phyloP scores from a whole-genome alignment of 2,888 invertebrate genomes.

The Coleophora deauratella region DNA sequence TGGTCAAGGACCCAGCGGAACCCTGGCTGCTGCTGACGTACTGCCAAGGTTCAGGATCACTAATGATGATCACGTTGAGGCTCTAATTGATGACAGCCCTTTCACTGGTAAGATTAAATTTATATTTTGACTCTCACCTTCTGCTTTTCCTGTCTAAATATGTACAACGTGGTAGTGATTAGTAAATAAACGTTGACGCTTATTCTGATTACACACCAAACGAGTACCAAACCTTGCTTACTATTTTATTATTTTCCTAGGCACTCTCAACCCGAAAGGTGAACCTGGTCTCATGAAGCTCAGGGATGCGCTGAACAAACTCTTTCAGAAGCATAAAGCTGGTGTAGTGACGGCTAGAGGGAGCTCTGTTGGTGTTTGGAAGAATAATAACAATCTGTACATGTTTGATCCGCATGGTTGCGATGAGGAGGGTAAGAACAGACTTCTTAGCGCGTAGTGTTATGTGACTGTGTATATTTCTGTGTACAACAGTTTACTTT shows the following conservation, averaged over 20 bases:
- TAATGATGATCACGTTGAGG: constrained; percentile 57
- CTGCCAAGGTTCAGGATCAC: constrained; percentile 47
- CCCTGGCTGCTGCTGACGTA: constrained; percentile 52
- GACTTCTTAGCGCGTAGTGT: not conserved
- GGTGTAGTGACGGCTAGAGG: constrained; percentile 75
- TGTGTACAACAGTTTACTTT: too few species aligned
- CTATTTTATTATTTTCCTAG: constrained; percentile 23
- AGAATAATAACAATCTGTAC: constrained; percentile 55
- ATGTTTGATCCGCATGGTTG: constrained; percentile 76
- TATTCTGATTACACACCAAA: too few species aligned
- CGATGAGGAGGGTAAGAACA: constrained; percentile 63
- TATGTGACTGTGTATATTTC: not conserved
- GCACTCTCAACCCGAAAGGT: constrained; percentile 34
- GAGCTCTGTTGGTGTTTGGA: constrained; percentile 73
- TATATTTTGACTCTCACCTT: too few species aligned
- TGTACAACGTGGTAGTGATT: too few species aligned
- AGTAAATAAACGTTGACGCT: too few species aligned
- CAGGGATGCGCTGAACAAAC: constrained; percentile 33
- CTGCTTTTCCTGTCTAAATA: too few species aligned
- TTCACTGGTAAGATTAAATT: constrained; percentile 37
- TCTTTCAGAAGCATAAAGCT: constrained; percentile 45
- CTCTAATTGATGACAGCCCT: constrained; percentile 50
- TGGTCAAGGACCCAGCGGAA: constrained; percentile 24
- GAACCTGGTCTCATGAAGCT: constrained; percentile 36
- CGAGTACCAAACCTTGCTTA: too few species aligned